These are phyloP conservation scores for Leptinotarsa haldemani DNA, from an alignment of 2,888 invertebrate genomes.

Conservation along the genomic window DNA sequence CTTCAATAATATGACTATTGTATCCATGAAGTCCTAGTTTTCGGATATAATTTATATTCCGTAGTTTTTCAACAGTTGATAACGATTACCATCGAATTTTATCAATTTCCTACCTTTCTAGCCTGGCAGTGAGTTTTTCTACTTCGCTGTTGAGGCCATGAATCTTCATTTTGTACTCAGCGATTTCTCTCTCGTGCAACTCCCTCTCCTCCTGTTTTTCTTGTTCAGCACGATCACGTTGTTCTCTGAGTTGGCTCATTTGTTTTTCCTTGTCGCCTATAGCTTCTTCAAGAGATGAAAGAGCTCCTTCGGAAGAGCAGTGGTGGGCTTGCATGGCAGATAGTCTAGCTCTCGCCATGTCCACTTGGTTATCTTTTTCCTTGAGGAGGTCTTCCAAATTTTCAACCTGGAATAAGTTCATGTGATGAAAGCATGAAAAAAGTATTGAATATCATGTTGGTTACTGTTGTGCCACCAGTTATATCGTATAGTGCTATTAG, in stretches of 20 bases:
- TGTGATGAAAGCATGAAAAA: not conserved
- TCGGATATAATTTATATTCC: too few relatives aligned
- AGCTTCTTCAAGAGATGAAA: conserved; percentile 93
- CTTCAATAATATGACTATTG: too few relatives aligned
- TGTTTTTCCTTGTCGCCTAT: conserved; percentile 97
- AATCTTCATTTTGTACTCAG: conserved; percentile 94
- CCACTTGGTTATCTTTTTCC: conserved; percentile 98
- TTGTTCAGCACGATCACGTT: conserved; percentile 93
- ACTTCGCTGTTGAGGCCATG: conserved; percentile 92
- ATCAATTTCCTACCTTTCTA: conserved; percentile 70
- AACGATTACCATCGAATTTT: not conserved
- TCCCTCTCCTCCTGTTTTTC: conserved; percentile 97
- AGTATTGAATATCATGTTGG: conserved; percentile 5
- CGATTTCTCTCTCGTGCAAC: conserved; percentile 90
- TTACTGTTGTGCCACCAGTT: not conserved
- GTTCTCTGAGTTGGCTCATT: conserved; percentile 93
- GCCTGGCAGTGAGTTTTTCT: conserved; percentile 85
- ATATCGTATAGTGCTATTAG: not conserved
- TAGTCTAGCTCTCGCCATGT: conserved; percentile 90
- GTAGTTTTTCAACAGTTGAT: rapidly evolving
- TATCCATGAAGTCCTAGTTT: too few relatives aligned
- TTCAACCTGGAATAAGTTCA: conserved; percentile 80
- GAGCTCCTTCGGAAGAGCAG: conserved; percentile 91
- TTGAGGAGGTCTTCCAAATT: conserved; percentile 96
- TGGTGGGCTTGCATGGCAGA: conserved; percentile 96